Conservation (phyloP, 1,140 invertebrate genomes). For the Metaphire vulgaris region DNA sequence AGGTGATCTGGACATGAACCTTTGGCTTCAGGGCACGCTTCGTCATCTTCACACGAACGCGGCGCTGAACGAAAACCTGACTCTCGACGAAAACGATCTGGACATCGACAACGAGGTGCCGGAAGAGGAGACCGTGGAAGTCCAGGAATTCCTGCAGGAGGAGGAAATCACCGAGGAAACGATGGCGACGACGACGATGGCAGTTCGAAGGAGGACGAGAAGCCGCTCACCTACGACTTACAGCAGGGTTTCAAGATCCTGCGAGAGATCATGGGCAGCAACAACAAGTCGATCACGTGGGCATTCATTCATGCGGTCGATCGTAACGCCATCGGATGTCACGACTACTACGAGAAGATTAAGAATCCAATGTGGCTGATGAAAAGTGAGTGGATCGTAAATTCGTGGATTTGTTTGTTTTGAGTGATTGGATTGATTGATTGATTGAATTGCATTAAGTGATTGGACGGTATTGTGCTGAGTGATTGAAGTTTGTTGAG, state of each 20-base stretch:
- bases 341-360: conserved; percentile 51
- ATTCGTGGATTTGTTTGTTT: conserved; percentile 19
- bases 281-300: conserved; percentile 46
- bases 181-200: not conserved
- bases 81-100: not conserved
- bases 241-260: conserved; percentile 46
- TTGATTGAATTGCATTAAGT: too few species aligned
- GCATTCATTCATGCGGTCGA: conserved; percentile 50
- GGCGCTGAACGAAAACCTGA: not conserved
- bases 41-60: not conserved
- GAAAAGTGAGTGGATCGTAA: conserved; percentile 47
- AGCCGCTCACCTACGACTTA: conserved; percentile 23
- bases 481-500: too few species aligned
- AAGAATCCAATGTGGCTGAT: conserved; percentile 51
- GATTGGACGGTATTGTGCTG: too few species aligned
- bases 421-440: too few species aligned
- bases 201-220: not conserved
- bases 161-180: conserved; percentile 11
- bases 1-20: not conserved
- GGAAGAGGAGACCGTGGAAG: conserved; percentile 7
- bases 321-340: conserved; percentile 38
- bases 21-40: not conserved
- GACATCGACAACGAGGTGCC: not conserved
- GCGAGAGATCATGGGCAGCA: conserved; percentile 47
- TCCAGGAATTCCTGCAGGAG: conserved; percentile 17